Base-by-base conservation (phyloP, 2,888 invertebrate species). In the Scaptomyza cyrtandrae region DNA sequence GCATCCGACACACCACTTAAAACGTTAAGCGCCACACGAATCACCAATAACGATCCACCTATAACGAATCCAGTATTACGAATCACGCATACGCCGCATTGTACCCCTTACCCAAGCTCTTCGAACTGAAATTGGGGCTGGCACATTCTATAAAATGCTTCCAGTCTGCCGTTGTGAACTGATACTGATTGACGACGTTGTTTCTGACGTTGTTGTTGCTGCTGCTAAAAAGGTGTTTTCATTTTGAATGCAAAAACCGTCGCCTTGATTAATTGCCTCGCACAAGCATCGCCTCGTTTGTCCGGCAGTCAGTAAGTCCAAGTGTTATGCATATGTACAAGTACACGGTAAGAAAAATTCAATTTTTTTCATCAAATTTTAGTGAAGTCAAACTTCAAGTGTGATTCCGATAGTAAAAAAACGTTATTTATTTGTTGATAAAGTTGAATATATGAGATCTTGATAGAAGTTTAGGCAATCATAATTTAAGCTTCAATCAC, bases 221-320 rank as follows among this genome's bases (percentile, higher is more conserved):
- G 41, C 14, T 62, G 24, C 16, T 49, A 82, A 82, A 86, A 88
- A 86, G 75, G 88, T 85, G 85, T 86, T 86, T 84, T 79, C 81
- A 83, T 83, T 89, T 84, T 78, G 86, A 81, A 86, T 87, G 76
- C 75, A 71, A 77, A 88, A 86, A 80, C 61, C 63, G 77, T 78
- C 66, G 71, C 69, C 61, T 87, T 90, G 90, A 90, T 90, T 90
- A 90, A 90, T 90, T 91, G 90, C 85, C 81, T 83, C 71, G 79
- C 84, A 78, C 86, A 88, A 76, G 86, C 87, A 77, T 55, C 61
- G 58, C 27, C 57, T 19, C 43, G 41, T 14, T 35, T 45, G 33
- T 48, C 24, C 19, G 9, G 10, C 49, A 49, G 19, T 13, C 33
- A 13, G 33, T 33, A 39, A 29, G 33, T 41, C 27, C 19, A 16